Base-by-base conservation (phyloP, 2,113 vertebrate genomes). In the Triplophysa siluroides region DNA sequence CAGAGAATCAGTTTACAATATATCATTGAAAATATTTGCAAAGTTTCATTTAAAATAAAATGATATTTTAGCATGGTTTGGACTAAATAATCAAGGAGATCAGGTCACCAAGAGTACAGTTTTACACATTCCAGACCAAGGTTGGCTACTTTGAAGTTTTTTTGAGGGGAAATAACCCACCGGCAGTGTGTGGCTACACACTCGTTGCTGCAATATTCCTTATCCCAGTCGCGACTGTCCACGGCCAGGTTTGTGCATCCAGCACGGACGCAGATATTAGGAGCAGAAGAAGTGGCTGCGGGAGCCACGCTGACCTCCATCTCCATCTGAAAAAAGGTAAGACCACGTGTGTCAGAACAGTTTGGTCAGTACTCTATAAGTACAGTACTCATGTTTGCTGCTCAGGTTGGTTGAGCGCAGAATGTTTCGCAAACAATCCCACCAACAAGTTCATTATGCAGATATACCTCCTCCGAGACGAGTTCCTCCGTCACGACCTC, bases 161-260 rank as follows among this genome's bases (percentile, higher is more conserved):
- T 52, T 41, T n/a, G 13, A 50, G 13, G 4, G 21, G 2, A 18
- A 45, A 66, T 8, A 33, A 16, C 8, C 8, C 63, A 96, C 96
- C 95, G 95, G 95, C 96, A 96, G 83, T 98, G 96, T 13, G 94
- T 95, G 65, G 95, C 96, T n/a, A 97, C 95, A 83, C 96, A 98
- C 88, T 96, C 95, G 23, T 93, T 97, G 91, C 95, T 97, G 85
- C 96, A 98, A 85, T 96, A 97, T 50, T 97, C 96, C 45, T 92
- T 92, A 91, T 97, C 95, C 96, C 96, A 98, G 92, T 97, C 96
- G 68, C 93, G 93, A 88, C 93, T 95, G 82, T 93, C 92, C 79
- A 97, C 91, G 0, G 96, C 94, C 0, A 91, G 90, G 83, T 97
- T 98, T 72, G 89, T 95, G 84, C 96, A 97, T 78, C 96, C 96